A percentile compares a stretch with the other conserved stretches of the same genome.
Conservation (phyloP, 2,113 vertebrate genomes). For the Cygnus atratus region DNA sequence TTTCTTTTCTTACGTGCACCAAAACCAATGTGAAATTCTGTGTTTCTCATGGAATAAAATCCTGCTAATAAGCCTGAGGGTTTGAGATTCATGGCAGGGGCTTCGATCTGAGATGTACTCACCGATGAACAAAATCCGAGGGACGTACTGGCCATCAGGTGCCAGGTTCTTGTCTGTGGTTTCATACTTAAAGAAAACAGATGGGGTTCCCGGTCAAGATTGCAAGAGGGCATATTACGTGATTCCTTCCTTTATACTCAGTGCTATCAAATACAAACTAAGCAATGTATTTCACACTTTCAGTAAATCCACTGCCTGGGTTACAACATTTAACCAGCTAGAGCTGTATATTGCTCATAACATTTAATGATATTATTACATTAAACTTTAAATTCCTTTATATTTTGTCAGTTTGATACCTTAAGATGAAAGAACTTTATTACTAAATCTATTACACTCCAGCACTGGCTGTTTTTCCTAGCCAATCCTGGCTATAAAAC, state of each 20-base stretch:
- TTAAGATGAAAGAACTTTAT: background rate
- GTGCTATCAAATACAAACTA: background rate
- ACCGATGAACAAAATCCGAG: slow-evolving; percentile 94
- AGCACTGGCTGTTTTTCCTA: background rate
- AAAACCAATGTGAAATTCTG: background rate
- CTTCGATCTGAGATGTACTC: slow-evolving; percentile 59
- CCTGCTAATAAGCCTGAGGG: background rate
- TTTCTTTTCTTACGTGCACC: background rate
- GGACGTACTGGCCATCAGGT: slow-evolving; percentile 95
- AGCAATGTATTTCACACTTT: background rate
- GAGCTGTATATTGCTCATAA: background rate
- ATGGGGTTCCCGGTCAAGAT: background rate
- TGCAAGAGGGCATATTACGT: background rate
- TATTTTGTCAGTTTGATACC: background rate
- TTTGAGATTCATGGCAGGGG: background rate
- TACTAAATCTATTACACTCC: background rate
- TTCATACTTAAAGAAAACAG: slow-evolving; percentile 84
- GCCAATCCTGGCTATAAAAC: background rate
- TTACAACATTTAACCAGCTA: background rate
- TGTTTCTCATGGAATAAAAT: background rate
- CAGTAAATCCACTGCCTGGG: background rate
- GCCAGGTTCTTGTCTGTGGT: slow-evolving; percentile 94
- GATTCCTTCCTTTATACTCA: background rate
- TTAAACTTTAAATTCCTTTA: background rate
- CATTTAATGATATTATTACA: background rate